Evolutionary conservation across 2,113 vertebrate species (phyloP).

Genomic region (Varanus komodoensis): DNA sequence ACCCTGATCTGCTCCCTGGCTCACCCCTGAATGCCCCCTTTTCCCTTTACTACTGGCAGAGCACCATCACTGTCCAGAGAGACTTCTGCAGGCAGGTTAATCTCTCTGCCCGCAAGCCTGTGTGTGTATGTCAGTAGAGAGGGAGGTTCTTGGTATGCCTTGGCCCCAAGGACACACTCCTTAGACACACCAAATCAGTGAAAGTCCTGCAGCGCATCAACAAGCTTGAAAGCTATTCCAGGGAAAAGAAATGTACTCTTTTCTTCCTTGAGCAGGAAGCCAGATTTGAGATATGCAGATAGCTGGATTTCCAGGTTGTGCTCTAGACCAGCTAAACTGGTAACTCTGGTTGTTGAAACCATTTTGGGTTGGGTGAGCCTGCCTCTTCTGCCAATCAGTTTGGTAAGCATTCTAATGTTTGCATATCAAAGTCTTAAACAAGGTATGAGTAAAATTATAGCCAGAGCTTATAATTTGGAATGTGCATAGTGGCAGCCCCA

Average conservation of each 20-base stretch:
- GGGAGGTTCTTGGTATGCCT: no score
- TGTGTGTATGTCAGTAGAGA: no score
- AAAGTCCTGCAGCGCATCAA: neutral
- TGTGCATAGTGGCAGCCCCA: neutral
- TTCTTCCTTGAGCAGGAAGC: no score
- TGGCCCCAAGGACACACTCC: neutral
- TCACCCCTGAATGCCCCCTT: neutral
- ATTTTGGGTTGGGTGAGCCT: slow-evolving; percentile 43
- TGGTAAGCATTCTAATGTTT: slow-evolving; percentile 41
- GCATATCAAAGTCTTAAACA: slow-evolving; percentile 31
- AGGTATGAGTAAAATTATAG: slow-evolving; percentile 50
- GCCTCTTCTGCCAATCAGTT: slow-evolving; percentile 35
- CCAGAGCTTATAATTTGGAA: slow-evolving; percentile 39
- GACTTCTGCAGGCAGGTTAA: no score
- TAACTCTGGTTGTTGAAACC: slow-evolving; percentile 43
- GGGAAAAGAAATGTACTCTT: neutral
- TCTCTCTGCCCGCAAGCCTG: no score
- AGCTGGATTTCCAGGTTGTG: neutral
- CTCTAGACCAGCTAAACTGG: slow-evolving; percentile 24
- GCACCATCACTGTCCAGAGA: neutral
- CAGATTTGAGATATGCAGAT: neutral
- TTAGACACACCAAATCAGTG: neutral
- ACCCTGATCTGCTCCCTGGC: neutral
- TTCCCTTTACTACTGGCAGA: neutral
- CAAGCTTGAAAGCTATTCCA: slow-evolving; percentile 18